Percentiles rank a stretch among this genome's conserved stretches.
Conservation (phyloP, 2,113 vertebrate genomes). For the Collichthys lucidus region DNA sequence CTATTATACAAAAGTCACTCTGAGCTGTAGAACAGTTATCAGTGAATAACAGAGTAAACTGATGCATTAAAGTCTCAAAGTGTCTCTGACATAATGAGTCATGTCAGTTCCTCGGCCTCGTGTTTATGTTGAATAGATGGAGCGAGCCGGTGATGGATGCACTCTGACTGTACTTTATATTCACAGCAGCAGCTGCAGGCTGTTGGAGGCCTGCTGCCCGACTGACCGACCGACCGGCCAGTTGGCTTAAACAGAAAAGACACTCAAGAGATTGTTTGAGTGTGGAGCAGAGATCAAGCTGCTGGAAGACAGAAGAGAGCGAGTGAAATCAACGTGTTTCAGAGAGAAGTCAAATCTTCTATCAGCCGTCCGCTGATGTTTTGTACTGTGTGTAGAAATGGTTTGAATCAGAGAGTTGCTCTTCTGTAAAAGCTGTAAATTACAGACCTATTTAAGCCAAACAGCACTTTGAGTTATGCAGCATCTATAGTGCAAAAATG, state of each 20-base stretch:
- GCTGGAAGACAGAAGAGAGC: slow-evolving; percentile 18
- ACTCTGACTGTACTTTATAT: slow-evolving; percentile 51
- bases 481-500: fast-evolving
- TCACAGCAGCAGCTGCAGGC: slow-evolving; percentile 54
- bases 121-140: slow-evolving; percentile 34
- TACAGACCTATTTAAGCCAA: slow-evolving; percentile 17
- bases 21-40: neutral
- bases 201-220: slow-evolving; percentile 53
- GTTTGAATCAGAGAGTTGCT: neutral
- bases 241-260: slow-evolving; percentile 53
- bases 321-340: slow-evolving; percentile 7
- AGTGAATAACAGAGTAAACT: slow-evolving; percentile 22
- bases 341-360: slow-evolving; percentile 4
- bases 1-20: neutral
- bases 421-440: neutral
- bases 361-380: neutral
- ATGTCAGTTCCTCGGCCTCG: neutral
- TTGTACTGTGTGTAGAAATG: neutral
- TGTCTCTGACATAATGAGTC: neutral
- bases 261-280: slow-evolving; percentile 45
- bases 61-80: slow-evolving; percentile 6
- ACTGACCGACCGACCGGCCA: slow-evolving; percentile 23
- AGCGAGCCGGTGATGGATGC: slow-evolving; percentile 53
- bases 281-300: slow-evolving; percentile 41
- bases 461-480: neutral